phyloP scores from a whole-genome alignment of 2,888 invertebrate species.

The Pseudolycoriella hygida region DNA sequence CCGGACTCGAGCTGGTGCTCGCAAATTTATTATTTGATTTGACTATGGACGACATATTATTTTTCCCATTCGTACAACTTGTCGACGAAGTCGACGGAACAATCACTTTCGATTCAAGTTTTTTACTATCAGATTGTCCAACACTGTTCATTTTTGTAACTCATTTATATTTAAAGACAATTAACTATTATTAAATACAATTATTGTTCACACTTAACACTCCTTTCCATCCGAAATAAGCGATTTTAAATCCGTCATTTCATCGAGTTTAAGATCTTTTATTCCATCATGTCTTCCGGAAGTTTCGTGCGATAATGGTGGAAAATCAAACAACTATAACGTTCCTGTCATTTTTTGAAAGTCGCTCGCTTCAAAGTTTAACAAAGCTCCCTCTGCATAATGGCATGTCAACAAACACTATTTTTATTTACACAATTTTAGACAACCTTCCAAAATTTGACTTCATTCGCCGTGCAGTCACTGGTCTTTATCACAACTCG shows the following conservation, averaged over 20 bases:
- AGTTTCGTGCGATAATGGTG: slow-evolving; percentile 37
- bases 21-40: slow-evolving; percentile 37
- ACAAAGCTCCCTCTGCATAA: no score
- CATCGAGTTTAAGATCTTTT: slow-evolving; percentile 24
- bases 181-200: slow-evolving; percentile 7
- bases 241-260: slow-evolving; percentile 15
- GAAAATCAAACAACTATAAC: slow-evolving; percentile 21
- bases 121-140: slow-evolving; percentile 70
- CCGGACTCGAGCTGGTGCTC: slow-evolving; percentile 70
- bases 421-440: no score
- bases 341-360: no score
- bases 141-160: slow-evolving; percentile 85
- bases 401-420: no score
- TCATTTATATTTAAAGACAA: slow-evolving; percentile 17
- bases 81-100: slow-evolving; percentile 11
- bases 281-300: slow-evolving; percentile 49
- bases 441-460: no score
- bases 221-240: slow-evolving; percentile 4
- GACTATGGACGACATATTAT: slow-evolving; percentile 6
- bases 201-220: slow-evolving; percentile 7
- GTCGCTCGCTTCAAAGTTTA: no score
- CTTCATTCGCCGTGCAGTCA: no score
- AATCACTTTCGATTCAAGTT: slow-evolving; percentile 49
- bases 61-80: slow-evolving; percentile 8
- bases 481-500: no score